Evolutionary conservation across 2,888 invertebrate genomes (phyloP).

Genomic region (Scaptomyza reducta): DNA sequence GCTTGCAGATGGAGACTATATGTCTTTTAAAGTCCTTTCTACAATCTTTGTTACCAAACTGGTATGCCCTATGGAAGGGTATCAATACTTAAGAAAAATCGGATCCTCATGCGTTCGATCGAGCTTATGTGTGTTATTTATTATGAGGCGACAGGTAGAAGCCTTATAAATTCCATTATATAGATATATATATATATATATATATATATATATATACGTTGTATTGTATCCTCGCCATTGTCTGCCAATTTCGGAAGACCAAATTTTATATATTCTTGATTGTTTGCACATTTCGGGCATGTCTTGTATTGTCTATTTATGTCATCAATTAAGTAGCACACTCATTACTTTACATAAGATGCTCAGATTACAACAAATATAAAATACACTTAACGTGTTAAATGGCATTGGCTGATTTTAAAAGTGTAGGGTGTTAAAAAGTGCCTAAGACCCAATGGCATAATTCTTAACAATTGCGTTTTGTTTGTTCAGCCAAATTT

Average conservation of each 20-base stretch:
- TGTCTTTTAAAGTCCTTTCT: not conserved
- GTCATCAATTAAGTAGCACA: slow-evolving; percentile 62
- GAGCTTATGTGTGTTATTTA: not conserved
- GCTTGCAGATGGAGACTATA: no score
- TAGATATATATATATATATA: not conserved
- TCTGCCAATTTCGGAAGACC: slow-evolving; percentile 47
- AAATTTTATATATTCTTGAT: slow-evolving; percentile 17
- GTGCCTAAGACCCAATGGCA: slow-evolving; percentile 53
- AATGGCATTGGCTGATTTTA: slow-evolving; percentile 6
- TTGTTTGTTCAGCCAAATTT: slow-evolving; percentile 71
- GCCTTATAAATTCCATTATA: slow-evolving; percentile 37
- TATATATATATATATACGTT: no score
- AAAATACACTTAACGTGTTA: not conserved
- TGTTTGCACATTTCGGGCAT: slow-evolving; percentile 48
- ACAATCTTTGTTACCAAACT: not conserved
- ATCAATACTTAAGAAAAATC: slow-evolving; percentile 8
- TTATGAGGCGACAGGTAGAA: slow-evolving; percentile 29
- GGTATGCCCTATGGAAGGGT: not conserved
- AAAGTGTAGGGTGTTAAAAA: slow-evolving; percentile 42
- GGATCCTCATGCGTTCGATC: slow-evolving; percentile 33
- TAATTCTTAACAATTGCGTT: slow-evolving; percentile 65
- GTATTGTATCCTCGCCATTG: slow-evolving; percentile 55
- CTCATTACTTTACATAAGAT: slow-evolving; percentile 52
- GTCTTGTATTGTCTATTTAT: slow-evolving; percentile 43
- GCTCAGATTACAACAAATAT: slow-evolving; percentile 14